Conservation (phyloP, 2,113 vertebrate genomes). For the Semnopithecus entellus region DNA sequence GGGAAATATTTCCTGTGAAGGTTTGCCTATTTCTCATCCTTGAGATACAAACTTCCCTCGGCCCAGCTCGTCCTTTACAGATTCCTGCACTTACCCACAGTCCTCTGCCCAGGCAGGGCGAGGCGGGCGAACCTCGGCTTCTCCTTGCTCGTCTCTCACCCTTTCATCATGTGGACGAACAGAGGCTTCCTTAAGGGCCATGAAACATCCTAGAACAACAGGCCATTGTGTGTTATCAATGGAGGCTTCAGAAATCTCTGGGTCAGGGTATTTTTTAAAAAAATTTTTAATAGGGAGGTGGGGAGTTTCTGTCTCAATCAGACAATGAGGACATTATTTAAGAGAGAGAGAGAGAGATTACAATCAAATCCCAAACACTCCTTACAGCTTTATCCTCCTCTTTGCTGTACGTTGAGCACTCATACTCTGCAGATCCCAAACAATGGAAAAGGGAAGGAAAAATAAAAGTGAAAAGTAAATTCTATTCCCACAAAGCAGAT, state of each 20-base stretch:
- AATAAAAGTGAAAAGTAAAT: not conserved
- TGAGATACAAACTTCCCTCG: conserved; percentile 61
- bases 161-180: conserved; percentile 76
- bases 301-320: conserved; percentile 60
- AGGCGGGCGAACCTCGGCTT: conserved; percentile 61
- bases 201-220: conserved; percentile 76
- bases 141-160: conserved; percentile 64
- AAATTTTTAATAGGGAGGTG: not conserved
- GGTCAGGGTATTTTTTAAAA: not conserved
- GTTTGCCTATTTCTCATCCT: conserved; percentile 64
- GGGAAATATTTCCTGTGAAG: conserved; percentile 50
- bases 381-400: not conserved
- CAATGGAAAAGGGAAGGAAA: not conserved
- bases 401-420: not conserved
- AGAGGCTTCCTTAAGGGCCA: conserved; percentile 67
- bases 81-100: conserved; percentile 26
- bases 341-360: not conserved
- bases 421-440: not conserved
- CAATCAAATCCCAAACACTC: not conserved
- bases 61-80: not conserved
- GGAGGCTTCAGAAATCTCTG: conserved; percentile 53
- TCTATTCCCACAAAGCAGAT: not conserved
- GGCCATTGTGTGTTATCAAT: conserved; percentile 75
- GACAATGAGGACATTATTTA: conserved; percentile 66
- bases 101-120: conserved; percentile 24